phyloP scores from a whole-genome alignment of 2,888 invertebrate genomes.

The Mamestra brassicae region DNA sequence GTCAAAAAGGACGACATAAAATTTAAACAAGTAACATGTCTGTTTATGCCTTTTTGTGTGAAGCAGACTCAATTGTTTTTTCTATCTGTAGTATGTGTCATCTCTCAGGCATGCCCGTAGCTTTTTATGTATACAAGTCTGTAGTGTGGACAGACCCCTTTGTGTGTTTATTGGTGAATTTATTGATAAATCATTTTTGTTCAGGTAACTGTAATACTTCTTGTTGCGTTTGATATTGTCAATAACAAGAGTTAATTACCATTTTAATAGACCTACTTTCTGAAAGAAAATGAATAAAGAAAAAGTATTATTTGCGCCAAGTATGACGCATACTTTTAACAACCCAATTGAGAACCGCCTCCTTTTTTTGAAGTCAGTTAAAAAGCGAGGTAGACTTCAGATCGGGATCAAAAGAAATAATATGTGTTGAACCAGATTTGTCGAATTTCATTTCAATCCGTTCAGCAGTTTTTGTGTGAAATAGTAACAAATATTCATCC shows the following conservation, averaged over 20 bases:
- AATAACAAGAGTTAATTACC: not conserved
- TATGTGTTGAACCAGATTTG: too few species aligned
- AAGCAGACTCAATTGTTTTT: conserved; percentile 12
- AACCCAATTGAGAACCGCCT: too few species aligned
- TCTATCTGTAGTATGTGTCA: conserved; percentile 2
- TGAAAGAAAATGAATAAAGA: too few species aligned
- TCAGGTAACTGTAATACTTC: not conserved
- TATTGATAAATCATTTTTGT: not conserved
- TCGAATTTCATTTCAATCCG: not conserved
- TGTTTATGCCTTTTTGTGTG: not conserved
- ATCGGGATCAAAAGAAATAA: too few species aligned
- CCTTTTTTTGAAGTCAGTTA: too few species aligned
- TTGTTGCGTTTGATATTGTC: not conserved
- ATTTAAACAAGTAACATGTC: not conserved
- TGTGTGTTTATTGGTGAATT: not conserved
- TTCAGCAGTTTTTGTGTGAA: not conserved
- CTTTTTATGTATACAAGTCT: not conserved
- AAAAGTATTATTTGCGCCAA: too few species aligned
- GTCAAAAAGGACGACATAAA: not conserved
- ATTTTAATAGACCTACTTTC: too few species aligned
- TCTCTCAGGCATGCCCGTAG: too few species aligned
- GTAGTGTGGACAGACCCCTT: not conserved
- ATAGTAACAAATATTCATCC: not conserved
- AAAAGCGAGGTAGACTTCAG: too few species aligned
- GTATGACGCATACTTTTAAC: too few species aligned